Evolutionary conservation across 1,140 invertebrate genomes (phyloP).

Genomic region (Tachypleus tridentatus): DNA sequence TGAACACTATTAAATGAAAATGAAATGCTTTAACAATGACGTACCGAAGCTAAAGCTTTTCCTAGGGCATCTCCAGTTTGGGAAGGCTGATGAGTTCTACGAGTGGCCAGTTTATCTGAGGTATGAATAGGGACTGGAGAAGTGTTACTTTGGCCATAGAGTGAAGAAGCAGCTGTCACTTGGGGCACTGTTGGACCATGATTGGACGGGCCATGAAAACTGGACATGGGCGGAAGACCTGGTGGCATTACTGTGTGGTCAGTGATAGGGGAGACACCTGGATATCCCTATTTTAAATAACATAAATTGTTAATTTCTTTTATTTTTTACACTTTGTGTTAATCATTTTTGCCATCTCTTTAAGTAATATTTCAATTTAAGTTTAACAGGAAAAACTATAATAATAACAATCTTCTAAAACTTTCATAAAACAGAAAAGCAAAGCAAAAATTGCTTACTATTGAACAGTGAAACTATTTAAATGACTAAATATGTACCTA

Average conservation of each 20-base stretch:
- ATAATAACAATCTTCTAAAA: slow-evolving; percentile 6
- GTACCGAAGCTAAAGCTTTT: slow-evolving; percentile 51
- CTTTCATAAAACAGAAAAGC: slow-evolving; percentile 25
- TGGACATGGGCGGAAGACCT: slow-evolving; percentile 82
- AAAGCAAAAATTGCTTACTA: slow-evolving; percentile 4
- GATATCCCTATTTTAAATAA: slow-evolving; percentile 37
- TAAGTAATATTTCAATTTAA: no score
- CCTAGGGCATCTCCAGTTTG: slow-evolving; percentile 57
- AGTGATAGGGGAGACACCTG: slow-evolving; percentile 46
- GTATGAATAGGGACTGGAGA: slow-evolving; percentile 15
- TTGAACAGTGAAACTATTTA: neutral
- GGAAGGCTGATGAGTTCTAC: slow-evolving; percentile 34
- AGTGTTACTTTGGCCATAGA: slow-evolving; percentile 23
- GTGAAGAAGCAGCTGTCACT: slow-evolving; percentile 49
- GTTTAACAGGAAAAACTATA: slow-evolving; percentile 9
- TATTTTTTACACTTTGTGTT: no score
- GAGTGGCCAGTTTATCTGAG: slow-evolving; percentile 33
- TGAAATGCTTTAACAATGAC: neutral
- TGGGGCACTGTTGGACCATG: slow-evolving; percentile 84
- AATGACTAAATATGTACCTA: no score
- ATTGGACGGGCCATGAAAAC: slow-evolving; percentile 60
- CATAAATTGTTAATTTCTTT: no score
- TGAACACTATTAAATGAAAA: no score
- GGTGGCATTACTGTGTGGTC: slow-evolving; percentile 51
- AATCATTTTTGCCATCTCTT: no score